Percentiles rank a stretch among this genome's conserved stretches.
These are phyloP conservation scores for Neodontobutis hainanensis DNA, from an alignment of 2,113 vertebrate genomes.

Conservation along the genomic window DNA sequence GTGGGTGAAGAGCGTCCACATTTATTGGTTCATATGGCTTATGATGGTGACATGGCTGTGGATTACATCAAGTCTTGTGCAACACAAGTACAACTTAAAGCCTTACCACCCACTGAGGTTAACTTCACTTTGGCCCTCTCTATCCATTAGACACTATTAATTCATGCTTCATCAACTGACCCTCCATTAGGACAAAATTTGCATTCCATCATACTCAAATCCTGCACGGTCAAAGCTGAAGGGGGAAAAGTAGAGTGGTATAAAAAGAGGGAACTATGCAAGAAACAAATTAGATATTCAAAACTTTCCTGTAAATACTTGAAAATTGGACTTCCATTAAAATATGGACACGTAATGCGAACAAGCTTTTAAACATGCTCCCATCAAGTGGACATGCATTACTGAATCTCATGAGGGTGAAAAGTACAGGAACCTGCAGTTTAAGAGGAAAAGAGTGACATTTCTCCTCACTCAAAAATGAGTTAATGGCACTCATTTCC, in stretches of 20 bases:
- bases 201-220: conserved; percentile 64
- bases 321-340: conserved; percentile 43
- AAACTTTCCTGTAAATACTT: conserved; percentile 24
- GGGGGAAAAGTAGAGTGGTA: conserved; percentile 30
- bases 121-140: conserved; percentile 47
- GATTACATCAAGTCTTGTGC: background rate
- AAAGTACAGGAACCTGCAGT: conserved; percentile 42
- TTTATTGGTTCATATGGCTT: background rate
- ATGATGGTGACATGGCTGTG: conserved; percentile 6
- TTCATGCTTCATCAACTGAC: conserved; percentile 55
- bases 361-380: conserved; percentile 62
- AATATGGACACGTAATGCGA: conserved; percentile 32
- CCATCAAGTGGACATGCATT: conserved; percentile 44
- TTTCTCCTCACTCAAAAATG: conserved; percentile 48
- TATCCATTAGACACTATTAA: conserved; percentile 60
- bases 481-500: conserved; percentile 30
- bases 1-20: conserved; percentile 13
- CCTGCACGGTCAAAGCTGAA: conserved; percentile 36
- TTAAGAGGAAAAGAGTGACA: conserved; percentile 48
- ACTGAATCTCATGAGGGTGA: conserved; percentile 52
- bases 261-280: conserved; percentile 14
- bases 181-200: conserved; percentile 62
- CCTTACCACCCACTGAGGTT: conserved; percentile 29
- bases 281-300: conserved; percentile 36
- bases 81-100: conserved; percentile 8